Conservation (phyloP, 2,888 invertebrate genomes). For the Paralinhomoeus sp. region DNA sequence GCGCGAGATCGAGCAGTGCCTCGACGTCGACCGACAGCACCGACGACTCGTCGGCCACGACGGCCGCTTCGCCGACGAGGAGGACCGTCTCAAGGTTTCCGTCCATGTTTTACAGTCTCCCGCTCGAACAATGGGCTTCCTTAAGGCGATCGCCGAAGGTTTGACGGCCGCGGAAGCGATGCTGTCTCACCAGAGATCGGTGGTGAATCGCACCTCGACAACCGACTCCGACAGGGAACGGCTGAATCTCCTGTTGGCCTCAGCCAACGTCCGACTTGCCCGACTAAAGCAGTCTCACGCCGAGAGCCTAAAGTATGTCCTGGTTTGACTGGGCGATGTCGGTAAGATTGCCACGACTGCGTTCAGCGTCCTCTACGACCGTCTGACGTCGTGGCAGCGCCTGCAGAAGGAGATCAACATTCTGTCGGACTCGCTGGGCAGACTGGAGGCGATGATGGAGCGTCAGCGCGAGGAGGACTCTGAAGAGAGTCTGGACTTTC, state of each 20-base stretch:
- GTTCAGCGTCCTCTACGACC: neutral
- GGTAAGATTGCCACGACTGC: too few relatives aligned
- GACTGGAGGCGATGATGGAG: slow-evolving; percentile 9
- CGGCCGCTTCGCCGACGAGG: neutral
- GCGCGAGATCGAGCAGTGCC: neutral
- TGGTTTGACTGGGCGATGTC: too few relatives aligned
- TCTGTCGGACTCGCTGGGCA: slow-evolving; percentile 6
- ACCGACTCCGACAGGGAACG: neutral
- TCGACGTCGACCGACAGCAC: neutral
- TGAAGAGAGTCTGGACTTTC: too few relatives aligned
- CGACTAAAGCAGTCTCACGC: neutral
- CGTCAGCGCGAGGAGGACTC: slow-evolving; percentile 7
- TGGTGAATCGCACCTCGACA: neutral
- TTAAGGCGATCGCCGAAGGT: neutral
- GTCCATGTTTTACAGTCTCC: too few relatives aligned
- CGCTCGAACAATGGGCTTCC: neutral
- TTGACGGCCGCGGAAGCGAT: neutral
- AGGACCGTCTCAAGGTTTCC: neutral
- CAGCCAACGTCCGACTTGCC: neutral
- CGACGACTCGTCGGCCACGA: neutral
- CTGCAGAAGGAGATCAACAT: neutral
- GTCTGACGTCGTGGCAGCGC: slow-evolving; percentile 1
- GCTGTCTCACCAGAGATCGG: neutral
- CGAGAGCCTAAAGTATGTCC: neutral
- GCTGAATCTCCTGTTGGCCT: neutral